These are phyloP conservation scores for Coreoperca whiteheadi DNA, from an alignment of 2,113 vertebrate genomes.

Conservation along the genomic window DNA sequence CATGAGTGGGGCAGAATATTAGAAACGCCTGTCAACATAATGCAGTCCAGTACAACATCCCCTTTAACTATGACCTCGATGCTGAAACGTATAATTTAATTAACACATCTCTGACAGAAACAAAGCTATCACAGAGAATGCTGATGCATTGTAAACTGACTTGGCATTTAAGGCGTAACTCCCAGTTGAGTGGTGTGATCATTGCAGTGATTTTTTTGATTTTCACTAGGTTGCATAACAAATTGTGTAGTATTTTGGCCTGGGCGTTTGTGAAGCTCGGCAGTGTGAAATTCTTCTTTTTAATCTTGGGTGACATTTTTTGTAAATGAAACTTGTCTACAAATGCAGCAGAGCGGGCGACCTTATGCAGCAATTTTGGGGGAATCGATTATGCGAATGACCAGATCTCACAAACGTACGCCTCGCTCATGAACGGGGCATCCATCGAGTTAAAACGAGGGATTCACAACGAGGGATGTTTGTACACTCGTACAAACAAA, in stretches of 20 bases:
- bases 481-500: background rate
- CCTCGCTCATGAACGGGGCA: background rate
- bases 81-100: background rate
- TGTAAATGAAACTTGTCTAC: background rate
- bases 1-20: background rate
- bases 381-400: background rate
- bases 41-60: background rate
- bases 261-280: background rate
- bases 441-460: background rate
- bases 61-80: background rate
- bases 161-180: background rate
- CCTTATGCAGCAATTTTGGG: background rate
- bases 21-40: background rate
- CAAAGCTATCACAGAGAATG: background rate
- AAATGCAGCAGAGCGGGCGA: background rate
- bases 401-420: background rate
- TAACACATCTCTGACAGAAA: background rate
- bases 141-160: background rate
- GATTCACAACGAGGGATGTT: background rate
- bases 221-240: too few species aligned
- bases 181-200: too few species aligned
- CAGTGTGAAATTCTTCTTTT: background rate
- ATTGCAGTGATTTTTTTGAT: background rate
- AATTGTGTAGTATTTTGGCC: background rate
- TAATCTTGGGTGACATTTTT: background rate